Base-by-base conservation (phyloP, 2,797 vertebrate genomes). In the Sebastolobus altivelis region DNA sequence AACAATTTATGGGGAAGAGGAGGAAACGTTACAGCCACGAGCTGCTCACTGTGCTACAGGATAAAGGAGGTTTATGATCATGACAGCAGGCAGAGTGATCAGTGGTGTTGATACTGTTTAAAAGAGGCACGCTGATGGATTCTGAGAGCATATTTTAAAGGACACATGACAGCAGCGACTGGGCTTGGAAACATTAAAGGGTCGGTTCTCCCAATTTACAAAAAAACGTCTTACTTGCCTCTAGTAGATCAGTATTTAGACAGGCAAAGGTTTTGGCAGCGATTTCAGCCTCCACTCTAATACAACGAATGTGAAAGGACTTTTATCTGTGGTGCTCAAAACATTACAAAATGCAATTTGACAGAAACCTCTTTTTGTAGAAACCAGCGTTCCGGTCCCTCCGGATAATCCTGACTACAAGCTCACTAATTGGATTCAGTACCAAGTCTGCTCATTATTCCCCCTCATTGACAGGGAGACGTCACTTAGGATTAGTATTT, bases 21-120 rank as follows among this genome's bases (percentile, higher is more conserved):
- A 29, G 56, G 56, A 9, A 69, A 84, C 37, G 16, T 58, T 4
- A 61, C 29, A 81, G 52, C 66, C 67, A 65, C 31, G n/a, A 1
- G 46, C 72, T 79, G 82, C 66, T 87, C 81, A 74, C 61, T 38
- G 69, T 78, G 87, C 80, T 75, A 83, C 85, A 81, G 71, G 78
- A 58, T 33, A 62, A 65, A 83, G 31, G 71, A 33, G 58, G 43
- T 72, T 46, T 3, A 35, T 59, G 31, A 63, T 62, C 59, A 20
- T 27, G 14, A 62, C 52, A 60, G 68, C 71, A 35, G 60, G 61
- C 43, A 63, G 49, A 22, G 2, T 31, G 20, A 58, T 70, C 31
- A 20, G 18, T 63, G 4, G 54, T 54, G 33, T 3, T 49, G 59
- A 52, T 20, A 63, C n/a, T 40, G 29, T 13, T 72, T 35, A 29